Conservation (phyloP, 2,797 vertebrate species). For the Champsocephalus esox region DNA sequence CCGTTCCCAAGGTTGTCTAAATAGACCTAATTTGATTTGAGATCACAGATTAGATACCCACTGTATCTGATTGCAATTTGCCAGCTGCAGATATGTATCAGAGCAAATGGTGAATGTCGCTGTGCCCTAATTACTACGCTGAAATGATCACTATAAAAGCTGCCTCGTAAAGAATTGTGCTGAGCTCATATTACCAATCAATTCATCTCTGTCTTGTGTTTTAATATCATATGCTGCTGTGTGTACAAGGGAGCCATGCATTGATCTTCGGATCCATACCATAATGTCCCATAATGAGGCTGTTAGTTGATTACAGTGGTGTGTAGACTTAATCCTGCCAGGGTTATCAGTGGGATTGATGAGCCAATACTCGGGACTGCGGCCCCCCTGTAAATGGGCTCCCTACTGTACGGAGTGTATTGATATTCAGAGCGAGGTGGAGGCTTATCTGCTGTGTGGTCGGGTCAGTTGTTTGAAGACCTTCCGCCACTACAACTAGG, state of each 20-base stretch:
- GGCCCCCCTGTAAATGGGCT: conserved; percentile 59
- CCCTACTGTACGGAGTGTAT: conserved; percentile 50
- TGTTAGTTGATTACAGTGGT: conserved; percentile 82
- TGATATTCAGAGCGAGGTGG: conserved; percentile 74
- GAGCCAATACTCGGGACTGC: conserved; percentile 59
- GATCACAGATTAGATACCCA: conserved; percentile 82
- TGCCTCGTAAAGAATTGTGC: conserved; percentile 37
- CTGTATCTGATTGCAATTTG: conserved; percentile 85
- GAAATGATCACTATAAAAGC: conserved; percentile 70
- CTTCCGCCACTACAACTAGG: conserved; percentile 6
- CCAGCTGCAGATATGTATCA: conserved; percentile 82
- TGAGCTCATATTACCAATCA: conserved; percentile 62
- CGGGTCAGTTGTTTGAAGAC: conserved; percentile 45
- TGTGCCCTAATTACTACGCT: conserved; percentile 74
- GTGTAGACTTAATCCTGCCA: conserved; percentile 76
- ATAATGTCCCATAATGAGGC: conserved; percentile 83
- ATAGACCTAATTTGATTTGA: conserved; percentile 85
- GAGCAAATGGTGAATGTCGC: conserved; percentile 77
- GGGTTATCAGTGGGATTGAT: conserved; percentile 80
- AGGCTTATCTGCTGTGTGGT: conserved; percentile 54
- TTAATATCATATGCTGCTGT: conserved; percentile 72
- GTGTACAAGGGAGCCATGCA: conserved; percentile 70
- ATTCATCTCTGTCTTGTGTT: conserved; percentile 64
- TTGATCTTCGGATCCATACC: conserved; percentile 84
- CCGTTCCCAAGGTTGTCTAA: conserved; percentile 81